Conservation (phyloP, 1,140 invertebrate genomes). For the Octopus sinensis region DNA sequence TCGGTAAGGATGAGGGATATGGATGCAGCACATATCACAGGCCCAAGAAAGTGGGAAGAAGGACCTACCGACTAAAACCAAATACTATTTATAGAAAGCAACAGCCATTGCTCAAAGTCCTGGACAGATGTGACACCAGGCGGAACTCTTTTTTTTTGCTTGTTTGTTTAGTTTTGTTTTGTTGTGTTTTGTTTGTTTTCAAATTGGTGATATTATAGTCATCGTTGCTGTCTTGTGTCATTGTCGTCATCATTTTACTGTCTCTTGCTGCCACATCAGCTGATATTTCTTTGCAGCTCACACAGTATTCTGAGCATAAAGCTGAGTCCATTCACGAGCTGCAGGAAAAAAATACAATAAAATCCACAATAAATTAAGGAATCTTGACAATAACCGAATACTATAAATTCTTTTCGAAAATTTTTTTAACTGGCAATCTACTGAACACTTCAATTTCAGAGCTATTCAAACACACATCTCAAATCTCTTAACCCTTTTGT, state of each 20-base stretch:
- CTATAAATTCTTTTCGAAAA: too few relatives aligned
- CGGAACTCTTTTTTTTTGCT: not conserved
- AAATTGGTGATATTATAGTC: too few relatives aligned
- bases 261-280: too few relatives aligned
- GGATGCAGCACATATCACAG: not conserved
- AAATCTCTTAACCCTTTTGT: too few relatives aligned
- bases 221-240: too few relatives aligned
- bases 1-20: not conserved
- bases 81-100: constrained; percentile 7
- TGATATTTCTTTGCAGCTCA: too few relatives aligned
- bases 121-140: not conserved
- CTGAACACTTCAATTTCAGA: too few relatives aligned
- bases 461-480: too few relatives aligned
- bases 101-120: not conserved
- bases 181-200: not conserved
- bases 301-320: not conserved
- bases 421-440: too few relatives aligned
- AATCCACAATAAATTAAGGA: too few relatives aligned
- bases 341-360: not conserved
- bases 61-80: not conserved
- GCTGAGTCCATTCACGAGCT: constrained; percentile 6
- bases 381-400: too few relatives aligned
- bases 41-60: not conserved
- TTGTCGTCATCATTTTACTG: too few relatives aligned
- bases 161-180: not conserved